A percentile compares a stretch with the other conserved stretches of the same genome.
Evolutionary conservation across 2,113 vertebrate genomes (phyloP).

Genomic region (Callospermophilus lateralis): DNA sequence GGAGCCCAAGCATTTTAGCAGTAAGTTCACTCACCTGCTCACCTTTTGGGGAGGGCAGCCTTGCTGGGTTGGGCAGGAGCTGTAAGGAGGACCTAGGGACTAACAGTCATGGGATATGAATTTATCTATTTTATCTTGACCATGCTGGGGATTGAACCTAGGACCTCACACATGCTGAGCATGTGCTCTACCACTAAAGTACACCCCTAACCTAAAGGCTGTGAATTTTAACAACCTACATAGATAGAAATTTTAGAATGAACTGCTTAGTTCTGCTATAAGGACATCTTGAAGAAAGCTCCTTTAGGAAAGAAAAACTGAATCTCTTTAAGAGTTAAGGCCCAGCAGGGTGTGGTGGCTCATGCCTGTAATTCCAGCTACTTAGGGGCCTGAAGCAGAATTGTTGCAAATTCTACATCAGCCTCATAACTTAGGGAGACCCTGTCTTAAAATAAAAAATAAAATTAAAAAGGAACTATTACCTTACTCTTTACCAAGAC

Average conservation of each 20-base stretch:
- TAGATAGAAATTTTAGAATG: not conserved
- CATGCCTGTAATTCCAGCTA: not conserved
- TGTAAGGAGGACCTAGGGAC: not conserved
- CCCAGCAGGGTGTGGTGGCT: not conserved
- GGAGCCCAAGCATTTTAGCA: conserved; percentile 92
- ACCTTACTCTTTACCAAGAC: not conserved
- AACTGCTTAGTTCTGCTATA: not conserved
- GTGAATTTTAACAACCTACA: not conserved
- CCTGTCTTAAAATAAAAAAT: not conserved
- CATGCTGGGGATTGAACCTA: not conserved
- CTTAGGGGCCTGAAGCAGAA: not conserved
- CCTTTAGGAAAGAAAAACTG: not conserved
- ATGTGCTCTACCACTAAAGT: not conserved
- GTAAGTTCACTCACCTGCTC: conserved; percentile 88
- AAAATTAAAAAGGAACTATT: not conserved
- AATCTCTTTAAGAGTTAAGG: not conserved
- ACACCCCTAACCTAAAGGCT: not conserved
- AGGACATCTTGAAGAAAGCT: not conserved
- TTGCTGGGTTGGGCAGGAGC: not conserved
- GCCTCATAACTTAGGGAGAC: not conserved
- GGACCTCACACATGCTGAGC: too few relatives aligned
- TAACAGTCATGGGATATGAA: not conserved
- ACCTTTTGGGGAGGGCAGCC: not conserved
- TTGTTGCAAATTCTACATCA: not conserved
- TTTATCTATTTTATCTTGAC: not conserved